Conservation (phyloP, 2,797 vertebrate species). For the Alcedo atthis region DNA sequence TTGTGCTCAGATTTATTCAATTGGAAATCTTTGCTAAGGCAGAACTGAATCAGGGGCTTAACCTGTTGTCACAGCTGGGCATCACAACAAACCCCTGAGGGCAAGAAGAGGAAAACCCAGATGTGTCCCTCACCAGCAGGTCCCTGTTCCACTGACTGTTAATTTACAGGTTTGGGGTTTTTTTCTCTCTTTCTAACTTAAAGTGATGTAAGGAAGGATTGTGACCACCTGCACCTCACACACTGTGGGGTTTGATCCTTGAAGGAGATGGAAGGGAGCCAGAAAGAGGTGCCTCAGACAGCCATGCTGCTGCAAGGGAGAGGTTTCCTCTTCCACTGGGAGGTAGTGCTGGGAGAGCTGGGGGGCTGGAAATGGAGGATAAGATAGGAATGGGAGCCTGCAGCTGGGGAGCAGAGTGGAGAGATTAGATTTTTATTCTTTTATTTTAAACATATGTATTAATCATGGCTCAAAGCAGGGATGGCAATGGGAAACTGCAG, state of each 20-base stretch:
- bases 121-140: rapidly evolving
- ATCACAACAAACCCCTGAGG: not conserved
- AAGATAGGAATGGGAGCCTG: slow-evolving; percentile 46
- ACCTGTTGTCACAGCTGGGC: not conserved
- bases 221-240: not conserved
- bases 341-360: not conserved
- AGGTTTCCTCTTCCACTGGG: not conserved
- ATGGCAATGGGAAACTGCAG: slow-evolving; percentile 43
- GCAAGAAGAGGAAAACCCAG: not conserved
- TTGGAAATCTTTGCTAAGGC: not conserved
- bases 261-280: not conserved
- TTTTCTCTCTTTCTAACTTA: not conserved
- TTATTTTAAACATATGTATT: slow-evolving; percentile 65
- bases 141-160: not conserved
- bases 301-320: rapidly evolving
- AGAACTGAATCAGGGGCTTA: not conserved
- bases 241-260: not conserved
- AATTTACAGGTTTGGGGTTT: not conserved
- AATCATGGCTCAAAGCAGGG: slow-evolving; percentile 7
- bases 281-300: not conserved
- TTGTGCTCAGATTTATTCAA: not conserved
- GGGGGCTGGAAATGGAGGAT: slow-evolving; percentile 9
- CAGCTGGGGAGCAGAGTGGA: slow-evolving; percentile 57
- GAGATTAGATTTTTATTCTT: slow-evolving; percentile 61
- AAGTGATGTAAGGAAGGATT: not conserved